phyloP scores from a whole-genome alignment of 1,140 invertebrate species.

The Drosophila tani region DNA sequence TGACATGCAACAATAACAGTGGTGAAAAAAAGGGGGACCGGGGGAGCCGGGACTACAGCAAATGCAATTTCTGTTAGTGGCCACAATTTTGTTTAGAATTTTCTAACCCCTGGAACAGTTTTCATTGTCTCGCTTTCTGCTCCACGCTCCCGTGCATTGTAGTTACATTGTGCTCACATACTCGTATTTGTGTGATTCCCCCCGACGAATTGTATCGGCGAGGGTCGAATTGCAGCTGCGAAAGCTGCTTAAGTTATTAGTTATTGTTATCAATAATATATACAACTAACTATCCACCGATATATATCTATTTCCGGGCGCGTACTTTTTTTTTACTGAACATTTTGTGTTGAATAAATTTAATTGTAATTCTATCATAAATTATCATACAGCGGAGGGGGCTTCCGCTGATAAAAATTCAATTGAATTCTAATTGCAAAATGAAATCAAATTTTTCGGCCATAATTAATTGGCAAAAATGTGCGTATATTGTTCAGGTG shows the following conservation, averaged over 20 bases:
- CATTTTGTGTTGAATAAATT: constrained; percentile 43
- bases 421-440: constrained; percentile 36
- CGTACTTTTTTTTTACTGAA: constrained; percentile 23
- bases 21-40: neutral
- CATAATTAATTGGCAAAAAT: constrained; percentile 37
- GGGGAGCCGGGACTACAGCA: neutral
- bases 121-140: constrained; percentile 59
- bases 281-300: constrained; percentile 32
- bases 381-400: constrained; percentile 4
- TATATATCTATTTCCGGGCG: constrained; percentile 17
- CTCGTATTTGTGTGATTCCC: constrained; percentile 12
- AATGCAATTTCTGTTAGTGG: constrained; percentile 79
- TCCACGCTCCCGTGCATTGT: constrained; percentile 52
- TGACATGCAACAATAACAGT: constrained; percentile 77
- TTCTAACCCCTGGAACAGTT: constrained; percentile 44
- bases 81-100: constrained; percentile 76
- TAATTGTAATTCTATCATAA: constrained; percentile 45
- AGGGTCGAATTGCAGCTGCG: constrained; percentile 3
- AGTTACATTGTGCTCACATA: constrained; percentile 53
- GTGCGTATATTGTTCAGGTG: constrained; percentile 32
- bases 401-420: constrained; percentile 34
- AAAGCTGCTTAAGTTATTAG: constrained; percentile 65
- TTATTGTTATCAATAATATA: constrained; percentile 56
- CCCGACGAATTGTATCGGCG: constrained; percentile 44
- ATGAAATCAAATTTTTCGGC: constrained; percentile 32